Evolutionary conservation across 2,113 vertebrate genomes (phyloP), one percentile per base, ranked within the genome.

Genomic region (Arvicanthis niloticus): DNA sequence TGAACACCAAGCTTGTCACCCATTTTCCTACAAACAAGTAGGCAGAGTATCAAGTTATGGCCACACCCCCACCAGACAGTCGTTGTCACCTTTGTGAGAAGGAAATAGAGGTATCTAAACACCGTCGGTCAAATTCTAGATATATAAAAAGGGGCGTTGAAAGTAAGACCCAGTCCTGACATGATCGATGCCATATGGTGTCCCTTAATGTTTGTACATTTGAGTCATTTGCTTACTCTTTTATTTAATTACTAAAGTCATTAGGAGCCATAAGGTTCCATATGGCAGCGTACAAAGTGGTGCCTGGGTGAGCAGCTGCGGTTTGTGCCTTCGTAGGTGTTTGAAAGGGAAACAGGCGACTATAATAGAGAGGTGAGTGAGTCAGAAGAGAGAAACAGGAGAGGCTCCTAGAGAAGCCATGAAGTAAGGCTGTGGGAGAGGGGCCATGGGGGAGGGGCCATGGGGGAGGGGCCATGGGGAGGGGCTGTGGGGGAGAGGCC

Each of bases 171-270:
- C 34, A 85, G 45, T 6, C 48, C 80, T 91, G 45, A 80, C 34
- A 86, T 16, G 6, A 19, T 10, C 48, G 34, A 5, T 19, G 48
- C 34, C 76, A 78, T 19, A 21, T 7, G 34, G 31, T 19, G 76
- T 19, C 7, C 62, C 80, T 92, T 77, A 82, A 65, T 34, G 62
- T 40, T 90, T 8, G 19, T 45, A 53, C 22, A 37, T 34, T 34
- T 16, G 78, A 76, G 37, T 65, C 16, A 75, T 56, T 70, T 45
- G 80, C 70, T 73, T 19, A 1, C 68, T 81, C n/a, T 73, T 24
- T 96, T 90, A 90, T 84, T 93, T 93, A 91, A 91, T 19, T 77
- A 77, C 75, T 58, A 96, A 73, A 56, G 15, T 62, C 92, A 45
- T 11, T 53, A 60, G 62, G 29, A 77, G 70, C 75, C 21, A 34